Evolutionary conservation across 2,797 vertebrate genomes (phyloP).

Genomic region (Acestrorhynchus altus): DNA sequence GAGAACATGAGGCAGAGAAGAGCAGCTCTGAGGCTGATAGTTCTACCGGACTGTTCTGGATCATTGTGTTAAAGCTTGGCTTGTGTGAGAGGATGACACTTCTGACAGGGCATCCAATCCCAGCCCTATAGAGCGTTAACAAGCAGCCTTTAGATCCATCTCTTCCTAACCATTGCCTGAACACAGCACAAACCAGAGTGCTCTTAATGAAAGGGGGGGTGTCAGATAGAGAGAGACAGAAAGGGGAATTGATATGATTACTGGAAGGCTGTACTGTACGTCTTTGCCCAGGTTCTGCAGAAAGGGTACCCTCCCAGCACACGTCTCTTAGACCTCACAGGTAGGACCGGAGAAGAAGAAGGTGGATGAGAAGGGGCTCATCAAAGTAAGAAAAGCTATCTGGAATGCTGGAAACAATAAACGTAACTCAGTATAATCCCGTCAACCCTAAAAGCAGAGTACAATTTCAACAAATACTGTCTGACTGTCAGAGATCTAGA

Average conservation of each 20-base stretch:
- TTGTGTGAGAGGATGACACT: background rate
- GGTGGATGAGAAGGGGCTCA: background rate
- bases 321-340: too few relatives aligned
- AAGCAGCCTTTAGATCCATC: background rate
- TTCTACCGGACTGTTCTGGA: background rate
- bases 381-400: too few relatives aligned
- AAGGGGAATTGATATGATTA: too few relatives aligned
- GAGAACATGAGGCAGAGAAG: slow-evolving; percentile 18
- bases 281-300: too few relatives aligned
- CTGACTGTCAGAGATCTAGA: too few relatives aligned
- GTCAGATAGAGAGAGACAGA: background rate
- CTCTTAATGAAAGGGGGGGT: background rate
- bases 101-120: background rate
- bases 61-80: background rate
- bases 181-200: slow-evolving; percentile 13
- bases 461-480: too few relatives aligned
- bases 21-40: slow-evolving; percentile 5
- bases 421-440: too few relatives aligned
- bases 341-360: background rate
- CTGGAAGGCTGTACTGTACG: too few relatives aligned
- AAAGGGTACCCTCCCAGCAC: too few relatives aligned
- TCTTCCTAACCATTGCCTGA: background rate
- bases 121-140: background rate
- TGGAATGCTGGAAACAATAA: too few relatives aligned
- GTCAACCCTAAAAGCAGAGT: too few relatives aligned